phyloP scores from a whole-genome alignment of 1,140 invertebrate genomes.

The Brachionus rotundiformis region DNA sequence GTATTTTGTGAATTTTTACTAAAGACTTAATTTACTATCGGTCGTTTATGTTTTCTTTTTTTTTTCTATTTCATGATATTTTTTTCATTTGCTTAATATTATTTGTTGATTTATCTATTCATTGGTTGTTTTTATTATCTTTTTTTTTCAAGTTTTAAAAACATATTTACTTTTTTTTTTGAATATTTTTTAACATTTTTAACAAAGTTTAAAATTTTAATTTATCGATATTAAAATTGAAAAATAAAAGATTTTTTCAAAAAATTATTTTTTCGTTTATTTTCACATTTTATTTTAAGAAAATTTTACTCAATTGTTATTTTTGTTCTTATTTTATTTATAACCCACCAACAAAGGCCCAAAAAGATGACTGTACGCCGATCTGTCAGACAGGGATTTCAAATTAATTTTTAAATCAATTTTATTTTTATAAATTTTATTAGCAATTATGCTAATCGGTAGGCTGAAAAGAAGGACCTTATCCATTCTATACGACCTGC shows the following conservation, averaged over 20 bases:
- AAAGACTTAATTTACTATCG: slow-evolving; percentile 8
- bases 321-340: no score
- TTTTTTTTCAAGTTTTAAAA: slow-evolving; percentile 21
- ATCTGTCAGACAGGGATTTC: no score
- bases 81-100: background rate
- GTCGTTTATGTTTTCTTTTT: background rate
- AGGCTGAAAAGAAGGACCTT: no score
- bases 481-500: no score
- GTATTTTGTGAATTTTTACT: background rate
- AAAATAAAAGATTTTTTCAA: slow-evolving; percentile 21
- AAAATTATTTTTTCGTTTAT: background rate
- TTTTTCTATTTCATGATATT: no score
- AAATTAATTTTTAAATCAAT: no score
- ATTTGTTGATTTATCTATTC: slow-evolving; percentile 4
- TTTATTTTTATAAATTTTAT: no score
- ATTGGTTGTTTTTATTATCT: slow-evolving; percentile 18
- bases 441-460: no score
- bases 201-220: slow-evolving; percentile 40
- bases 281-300: background rate
- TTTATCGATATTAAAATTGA: slow-evolving; percentile 7
- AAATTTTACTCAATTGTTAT: no score
- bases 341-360: no score
- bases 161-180: slow-evolving; percentile 21
- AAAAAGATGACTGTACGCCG: no score
- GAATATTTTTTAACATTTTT: slow-evolving; percentile 29